Evolutionary conservation across 2,113 vertebrate species (phyloP).

Genomic region (Tetrax tetrax): DNA sequence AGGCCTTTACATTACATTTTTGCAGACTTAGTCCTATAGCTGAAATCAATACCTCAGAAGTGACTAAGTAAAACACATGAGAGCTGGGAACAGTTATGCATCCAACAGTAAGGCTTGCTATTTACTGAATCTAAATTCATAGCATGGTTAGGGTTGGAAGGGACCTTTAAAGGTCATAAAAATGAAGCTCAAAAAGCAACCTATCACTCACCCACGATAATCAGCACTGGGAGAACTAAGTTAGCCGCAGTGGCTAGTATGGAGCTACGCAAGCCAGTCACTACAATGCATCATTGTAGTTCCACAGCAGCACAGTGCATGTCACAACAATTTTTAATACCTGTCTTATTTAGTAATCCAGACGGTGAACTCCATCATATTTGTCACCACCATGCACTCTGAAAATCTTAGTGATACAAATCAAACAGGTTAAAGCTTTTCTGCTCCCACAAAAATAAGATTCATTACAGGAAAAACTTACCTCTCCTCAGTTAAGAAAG

Average conservation of each 20-base stretch:
- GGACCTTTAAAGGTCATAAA: background rate
- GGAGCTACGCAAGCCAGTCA: background rate
- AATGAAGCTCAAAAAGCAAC: background rate
- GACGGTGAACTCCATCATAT: background rate
- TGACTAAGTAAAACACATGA: background rate
- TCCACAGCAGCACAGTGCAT: fast-evolving
- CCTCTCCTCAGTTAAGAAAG: background rate
- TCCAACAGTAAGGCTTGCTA: background rate
- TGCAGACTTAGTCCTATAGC: background rate
- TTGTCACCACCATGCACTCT: background rate
- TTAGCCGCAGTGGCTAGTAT: background rate
- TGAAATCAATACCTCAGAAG: background rate
- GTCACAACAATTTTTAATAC: background rate
- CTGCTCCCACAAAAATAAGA: background rate
- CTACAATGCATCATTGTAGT: background rate
- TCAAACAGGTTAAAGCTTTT: background rate
- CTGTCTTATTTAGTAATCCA: background rate
- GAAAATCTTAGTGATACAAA: background rate
- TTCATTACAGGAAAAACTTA: background rate
- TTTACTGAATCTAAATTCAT: background rate
- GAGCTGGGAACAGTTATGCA: background rate
- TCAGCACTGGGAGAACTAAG: background rate
- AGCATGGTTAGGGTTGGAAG: too few species aligned
- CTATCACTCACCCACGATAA: background rate
- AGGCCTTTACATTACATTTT: background rate